A percentile compares a stretch with the other conserved stretches of the same genome.
Evolutionary conservation across 2,888 invertebrate species (phyloP).

Genomic region (Drosophila suboccidentalis): DNA sequence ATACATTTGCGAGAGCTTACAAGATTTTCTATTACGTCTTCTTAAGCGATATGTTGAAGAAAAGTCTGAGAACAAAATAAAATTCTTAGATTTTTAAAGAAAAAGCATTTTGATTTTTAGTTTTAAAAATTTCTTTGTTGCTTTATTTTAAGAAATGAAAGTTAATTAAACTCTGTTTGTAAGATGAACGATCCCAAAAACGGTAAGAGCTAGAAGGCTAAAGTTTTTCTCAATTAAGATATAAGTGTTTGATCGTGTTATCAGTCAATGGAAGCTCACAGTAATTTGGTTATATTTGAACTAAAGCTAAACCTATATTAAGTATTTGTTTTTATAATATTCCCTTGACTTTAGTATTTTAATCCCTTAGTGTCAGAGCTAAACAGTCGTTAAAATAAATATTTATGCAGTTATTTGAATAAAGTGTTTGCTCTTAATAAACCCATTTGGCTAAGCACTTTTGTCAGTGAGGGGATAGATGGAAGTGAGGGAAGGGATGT

Average conservation of each 20-base stretch:
- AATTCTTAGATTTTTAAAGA: too few species aligned
- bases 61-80: not conserved
- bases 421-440: constrained; percentile 80
- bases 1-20: not conserved
- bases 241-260: too few species aligned
- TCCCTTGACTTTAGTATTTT: not conserved
- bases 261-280: too few species aligned
- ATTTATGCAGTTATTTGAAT: constrained; percentile 63
- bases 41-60: not conserved
- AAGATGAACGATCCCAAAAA: not conserved
- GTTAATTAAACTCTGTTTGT: too few species aligned
- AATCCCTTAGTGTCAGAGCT: constrained; percentile 1
- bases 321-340: not conserved
- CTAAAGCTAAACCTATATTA: not conserved
- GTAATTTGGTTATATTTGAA: too few species aligned
- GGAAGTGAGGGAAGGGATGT: not conserved
- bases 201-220: not conserved
- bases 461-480: constrained; percentile 33
- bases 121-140: too few species aligned
- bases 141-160: too few species aligned
- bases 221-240: not conserved
- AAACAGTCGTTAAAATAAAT: constrained; percentile 47
- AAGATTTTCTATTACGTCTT: not conserved
- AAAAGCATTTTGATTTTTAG: too few species aligned
- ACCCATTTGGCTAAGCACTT: constrained; percentile 77